Conservation (phyloP, 2,113 vertebrate species). For the Phycodurus eques region DNA sequence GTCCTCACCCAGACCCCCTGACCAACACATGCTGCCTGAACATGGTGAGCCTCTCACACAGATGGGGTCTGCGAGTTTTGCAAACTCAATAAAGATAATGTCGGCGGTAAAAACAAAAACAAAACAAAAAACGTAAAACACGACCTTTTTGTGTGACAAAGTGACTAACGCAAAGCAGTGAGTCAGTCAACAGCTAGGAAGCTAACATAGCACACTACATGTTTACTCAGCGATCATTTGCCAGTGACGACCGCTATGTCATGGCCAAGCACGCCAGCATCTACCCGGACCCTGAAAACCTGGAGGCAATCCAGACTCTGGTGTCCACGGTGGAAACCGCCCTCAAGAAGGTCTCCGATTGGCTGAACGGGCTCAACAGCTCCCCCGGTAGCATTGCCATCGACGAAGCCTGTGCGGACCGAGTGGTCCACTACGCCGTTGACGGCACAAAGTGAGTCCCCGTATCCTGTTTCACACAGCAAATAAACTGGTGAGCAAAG, state of each 20-base stretch:
- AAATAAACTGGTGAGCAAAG: no score
- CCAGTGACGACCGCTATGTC: conserved; percentile 84
- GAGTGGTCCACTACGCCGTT: conserved; percentile 72
- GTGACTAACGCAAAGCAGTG: no score
- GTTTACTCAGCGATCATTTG: conserved; percentile 38
- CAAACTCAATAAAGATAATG: no score
- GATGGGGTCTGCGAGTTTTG: no score
- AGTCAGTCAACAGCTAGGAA: no score
- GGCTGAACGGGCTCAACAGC: conserved; percentile 80
- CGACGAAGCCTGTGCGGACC: conserved; percentile 61
- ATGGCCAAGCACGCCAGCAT: conserved; percentile 90
- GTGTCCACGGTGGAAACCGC: conserved; percentile 91
- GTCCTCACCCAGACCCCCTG: conserved; percentile 46
- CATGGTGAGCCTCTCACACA: conserved; percentile 51
- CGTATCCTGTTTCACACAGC: no score
- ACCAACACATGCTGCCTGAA: conserved; percentile 18
- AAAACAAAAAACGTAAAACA: no score
- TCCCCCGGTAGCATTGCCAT: conserved; percentile 46
- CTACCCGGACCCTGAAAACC: conserved; percentile 87
- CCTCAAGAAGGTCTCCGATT: conserved; percentile 90
- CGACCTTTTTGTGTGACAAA: no score
- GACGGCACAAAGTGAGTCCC: conserved; percentile 45
- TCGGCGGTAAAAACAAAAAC: no score
- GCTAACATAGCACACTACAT: no score
- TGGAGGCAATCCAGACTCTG: conserved; percentile 90